Evolutionary conservation across 2,113 vertebrate species (phyloP).

Genomic region (Epinephelus cyanopodus): DNA sequence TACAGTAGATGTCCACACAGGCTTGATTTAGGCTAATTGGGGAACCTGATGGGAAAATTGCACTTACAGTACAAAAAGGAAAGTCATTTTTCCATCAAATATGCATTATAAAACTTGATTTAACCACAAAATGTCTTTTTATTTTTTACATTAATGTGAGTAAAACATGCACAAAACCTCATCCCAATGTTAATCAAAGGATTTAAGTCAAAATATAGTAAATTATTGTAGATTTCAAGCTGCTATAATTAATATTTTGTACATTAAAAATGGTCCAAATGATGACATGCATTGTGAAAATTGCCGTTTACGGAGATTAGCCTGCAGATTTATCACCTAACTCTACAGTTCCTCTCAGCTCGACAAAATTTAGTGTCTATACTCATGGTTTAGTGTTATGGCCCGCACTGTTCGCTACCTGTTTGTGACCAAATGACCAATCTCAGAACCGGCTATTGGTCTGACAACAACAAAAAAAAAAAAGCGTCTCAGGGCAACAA

Average conservation of each 20-base stretch:
- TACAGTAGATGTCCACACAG: conserved; percentile 4
- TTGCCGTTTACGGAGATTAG: not conserved
- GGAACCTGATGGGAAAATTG: conserved; percentile 13
- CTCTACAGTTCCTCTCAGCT: not conserved
- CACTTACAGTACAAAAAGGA: not conserved
- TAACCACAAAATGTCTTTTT: too few relatives aligned
- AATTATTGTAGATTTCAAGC: not conserved
- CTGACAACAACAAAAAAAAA: too few relatives aligned
- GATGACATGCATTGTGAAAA: not conserved
- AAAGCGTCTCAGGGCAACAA: too few relatives aligned
- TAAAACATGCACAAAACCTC: not conserved
- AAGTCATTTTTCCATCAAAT: not conserved
- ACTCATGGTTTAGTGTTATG: too few relatives aligned
- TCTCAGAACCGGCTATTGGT: too few relatives aligned
- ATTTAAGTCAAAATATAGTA: not conserved
- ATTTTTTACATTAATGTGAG: not conserved
- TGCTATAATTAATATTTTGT: not conserved
- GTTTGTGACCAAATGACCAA: too few relatives aligned
- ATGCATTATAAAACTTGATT: not conserved
- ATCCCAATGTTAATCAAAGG: not conserved
- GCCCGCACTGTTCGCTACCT: too few relatives aligned
- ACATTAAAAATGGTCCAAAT: not conserved
- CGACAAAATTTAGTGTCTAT: too few relatives aligned
- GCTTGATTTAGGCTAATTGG: conserved; percentile 31
- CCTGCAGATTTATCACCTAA: too few relatives aligned